These are phyloP conservation scores for Agrochola circellaris DNA, from an alignment of 2,888 invertebrate genomes.

Conservation along the genomic window DNA sequence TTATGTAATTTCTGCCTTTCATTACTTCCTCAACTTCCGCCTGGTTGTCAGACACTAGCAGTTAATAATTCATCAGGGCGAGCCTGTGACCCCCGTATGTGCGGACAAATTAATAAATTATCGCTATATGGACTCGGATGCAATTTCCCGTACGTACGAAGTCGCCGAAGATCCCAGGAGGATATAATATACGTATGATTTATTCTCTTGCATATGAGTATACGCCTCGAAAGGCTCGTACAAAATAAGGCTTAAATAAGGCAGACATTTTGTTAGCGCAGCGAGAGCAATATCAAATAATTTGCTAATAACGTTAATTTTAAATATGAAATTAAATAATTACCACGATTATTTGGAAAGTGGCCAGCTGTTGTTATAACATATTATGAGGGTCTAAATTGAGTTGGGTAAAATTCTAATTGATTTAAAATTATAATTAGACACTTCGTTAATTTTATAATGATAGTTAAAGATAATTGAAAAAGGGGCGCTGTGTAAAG, in stretches of 20 bases:
- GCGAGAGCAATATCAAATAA: constrained; percentile 4
- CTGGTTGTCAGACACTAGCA: constrained; percentile 50
- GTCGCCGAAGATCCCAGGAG: constrained; percentile 63
- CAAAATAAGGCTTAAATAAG: constrained; percentile 49
- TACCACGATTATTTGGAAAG: constrained; percentile 25
- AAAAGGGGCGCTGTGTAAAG: constrained; percentile 11
- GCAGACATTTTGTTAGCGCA: constrained; percentile 17
- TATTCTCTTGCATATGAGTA: constrained; percentile 49
- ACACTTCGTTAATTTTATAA: constrained; percentile 21
- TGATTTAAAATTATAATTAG: constrained; percentile 26
- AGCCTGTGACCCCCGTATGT: constrained; percentile 44
- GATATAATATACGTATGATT: constrained; percentile 55
- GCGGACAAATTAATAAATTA: constrained; percentile 80
- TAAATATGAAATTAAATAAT: constrained; percentile 23
- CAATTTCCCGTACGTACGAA: constrained; percentile 75
- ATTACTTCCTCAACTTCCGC: constrained; percentile 37
- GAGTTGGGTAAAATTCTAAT: constrained; percentile 29
- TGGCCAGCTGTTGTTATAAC: constrained; percentile 29
- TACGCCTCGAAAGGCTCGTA: constrained; percentile 31
- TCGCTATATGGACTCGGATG: constrained; percentile 72
- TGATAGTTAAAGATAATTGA: constrained; percentile 14
- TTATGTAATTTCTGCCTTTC: constrained; percentile 34
- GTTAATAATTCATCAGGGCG: constrained; percentile 62
- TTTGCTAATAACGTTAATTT: constrained; percentile 18
- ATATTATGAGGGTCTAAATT: constrained; percentile 31